A percentile compares a stretch with the other conserved stretches of the same genome.
phyloP scores from a whole-genome alignment of 2,888 invertebrate species.

The Cephus sareptanus region DNA sequence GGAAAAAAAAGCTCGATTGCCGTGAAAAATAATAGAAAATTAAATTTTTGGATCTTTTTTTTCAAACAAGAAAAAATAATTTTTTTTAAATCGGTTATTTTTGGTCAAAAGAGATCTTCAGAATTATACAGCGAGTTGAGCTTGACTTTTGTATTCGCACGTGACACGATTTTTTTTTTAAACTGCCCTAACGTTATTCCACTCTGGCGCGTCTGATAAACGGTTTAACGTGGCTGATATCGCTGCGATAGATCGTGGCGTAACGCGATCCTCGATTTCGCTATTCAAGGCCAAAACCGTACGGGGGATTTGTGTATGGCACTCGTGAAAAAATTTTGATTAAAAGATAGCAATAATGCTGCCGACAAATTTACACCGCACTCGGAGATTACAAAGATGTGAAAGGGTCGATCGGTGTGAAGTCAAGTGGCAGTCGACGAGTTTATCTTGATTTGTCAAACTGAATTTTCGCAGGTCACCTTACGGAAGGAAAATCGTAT shows the following conservation, averaged over 20 bases:
- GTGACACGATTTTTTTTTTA: not conserved
- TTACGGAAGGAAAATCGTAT: not conserved
- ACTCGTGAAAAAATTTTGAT: not conserved
- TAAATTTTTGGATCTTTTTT: no score
- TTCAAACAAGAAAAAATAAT: no score
- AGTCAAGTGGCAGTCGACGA: not conserved
- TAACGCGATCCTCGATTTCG: not conserved
- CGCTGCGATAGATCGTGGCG: not conserved
- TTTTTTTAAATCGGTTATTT: no score
- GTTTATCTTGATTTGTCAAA: not conserved
- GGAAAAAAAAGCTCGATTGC: no score
- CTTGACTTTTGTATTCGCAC: not conserved
- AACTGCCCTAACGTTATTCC: not conserved
- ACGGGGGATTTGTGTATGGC: not conserved
- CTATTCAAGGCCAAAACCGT: not conserved
- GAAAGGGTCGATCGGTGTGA: not conserved
- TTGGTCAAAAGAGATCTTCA: no score
- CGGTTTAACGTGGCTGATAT: not conserved
- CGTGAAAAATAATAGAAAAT: no score
- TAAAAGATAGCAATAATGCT: not conserved
- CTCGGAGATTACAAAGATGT: not conserved
- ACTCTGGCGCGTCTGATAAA: not conserved
- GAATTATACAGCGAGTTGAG: not conserved
- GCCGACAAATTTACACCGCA: not conserved
- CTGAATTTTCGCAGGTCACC: not conserved